phyloP scores from a whole-genome alignment of 2,113 vertebrate species.

The Prolemur simus region DNA sequence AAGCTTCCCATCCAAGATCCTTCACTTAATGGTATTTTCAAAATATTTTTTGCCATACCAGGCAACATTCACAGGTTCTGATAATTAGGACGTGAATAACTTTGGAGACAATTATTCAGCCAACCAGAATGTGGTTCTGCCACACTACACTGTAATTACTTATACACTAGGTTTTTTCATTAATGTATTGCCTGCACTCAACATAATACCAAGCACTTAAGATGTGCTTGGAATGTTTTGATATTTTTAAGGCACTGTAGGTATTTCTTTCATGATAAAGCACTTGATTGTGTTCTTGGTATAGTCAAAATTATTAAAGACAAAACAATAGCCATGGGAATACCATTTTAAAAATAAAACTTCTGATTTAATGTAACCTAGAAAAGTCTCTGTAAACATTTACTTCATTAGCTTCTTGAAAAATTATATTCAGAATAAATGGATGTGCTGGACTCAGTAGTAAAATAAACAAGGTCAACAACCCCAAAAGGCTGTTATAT shows the following conservation, averaged over 20 bases:
- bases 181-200: neutral
- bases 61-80: neutral
- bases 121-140: neutral
- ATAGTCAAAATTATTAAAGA: neutral
- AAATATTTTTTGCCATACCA: neutral
- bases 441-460: neutral
- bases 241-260: neutral
- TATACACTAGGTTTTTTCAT: neutral
- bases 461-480: neutral
- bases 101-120: neutral
- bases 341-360: neutral
- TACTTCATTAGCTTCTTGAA: neutral
- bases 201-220: neutral
- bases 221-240: neutral
- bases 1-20: neutral
- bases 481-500: neutral
- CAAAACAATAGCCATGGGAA: neutral
- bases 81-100: neutral
- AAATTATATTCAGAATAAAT: neutral
- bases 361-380: neutral
- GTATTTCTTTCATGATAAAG: neutral
- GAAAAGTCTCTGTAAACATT: neutral
- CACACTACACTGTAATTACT: neutral
- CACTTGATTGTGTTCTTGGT: neutral
- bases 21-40: neutral